Evolutionary conservation across 2,113 vertebrate genomes (phyloP), one percentile per base, ranked within the genome.

Genomic region (Pseudopodoces humilis): DNA sequence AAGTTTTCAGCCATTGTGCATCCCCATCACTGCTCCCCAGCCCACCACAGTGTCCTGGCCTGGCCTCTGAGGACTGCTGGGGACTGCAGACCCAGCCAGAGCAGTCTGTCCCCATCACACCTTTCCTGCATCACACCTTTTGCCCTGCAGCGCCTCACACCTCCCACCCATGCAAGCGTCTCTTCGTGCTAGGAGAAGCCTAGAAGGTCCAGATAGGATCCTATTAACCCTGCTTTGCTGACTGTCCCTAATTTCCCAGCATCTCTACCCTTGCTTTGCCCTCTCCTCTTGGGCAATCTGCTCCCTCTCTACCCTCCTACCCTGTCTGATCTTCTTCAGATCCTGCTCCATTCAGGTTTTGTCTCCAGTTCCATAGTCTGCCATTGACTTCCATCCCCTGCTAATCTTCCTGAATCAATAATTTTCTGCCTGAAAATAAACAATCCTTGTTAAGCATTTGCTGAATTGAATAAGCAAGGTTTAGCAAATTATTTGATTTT

Each of bases 41-140:
- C 39, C 41, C n/a, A 24, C 17, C 23, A 7, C 1, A 25, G 39
- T 21, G 39, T 53, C 41, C 59, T 15, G 4, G 37, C 22, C 17
- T 46, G 30, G 8, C 23, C 3, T 31, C 13, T 13, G 9, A 58
- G 31, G 8, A 11, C 44, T 63, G 52, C 52, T 55, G 37, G 47
- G 43, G 13, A 37, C 11, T 11, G 5, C 7, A 7, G 44, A 11
- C 17, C 4, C 5, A 0, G 0, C 31, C 2, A 2, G 65, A 41
- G 23, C 43, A 79, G 7, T 37, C 63, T 71, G 64, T 75, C 27
- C n/a, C 37, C 43, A 18, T n/a, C 30, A 19, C 27, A 28, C 9
- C 23, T 43, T 19, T 58, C 35, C 53, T 70, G 46, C 46, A 39
- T 39, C 85, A 21, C 23, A 86, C 11, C 37, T 90, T 68, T 44